Conservation (phyloP, 2,888 invertebrate species). For the Melanchra persicariae region DNA sequence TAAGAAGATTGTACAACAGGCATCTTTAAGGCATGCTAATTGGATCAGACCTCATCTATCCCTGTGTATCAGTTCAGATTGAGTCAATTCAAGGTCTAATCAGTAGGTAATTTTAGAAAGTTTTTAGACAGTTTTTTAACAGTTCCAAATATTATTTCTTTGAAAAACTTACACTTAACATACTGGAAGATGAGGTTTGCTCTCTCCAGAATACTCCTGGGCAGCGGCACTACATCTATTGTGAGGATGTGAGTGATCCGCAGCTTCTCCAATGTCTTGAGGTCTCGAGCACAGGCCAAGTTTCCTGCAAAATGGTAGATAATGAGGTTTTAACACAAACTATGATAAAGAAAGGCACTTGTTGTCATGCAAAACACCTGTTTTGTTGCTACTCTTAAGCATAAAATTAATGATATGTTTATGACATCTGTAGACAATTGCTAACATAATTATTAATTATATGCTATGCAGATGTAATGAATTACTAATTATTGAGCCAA, state of each 20-base stretch:
- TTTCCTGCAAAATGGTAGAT: slow-evolving; percentile 91
- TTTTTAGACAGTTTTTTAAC: neutral
- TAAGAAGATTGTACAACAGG: neutral
- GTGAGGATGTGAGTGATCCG: slow-evolving; percentile 95
- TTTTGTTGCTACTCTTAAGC: too few species aligned
- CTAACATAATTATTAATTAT: too few species aligned
- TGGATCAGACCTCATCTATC: neutral
- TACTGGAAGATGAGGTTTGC: slow-evolving; percentile 93
- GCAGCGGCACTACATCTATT: slow-evolving; percentile 96
- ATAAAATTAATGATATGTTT: too few species aligned
- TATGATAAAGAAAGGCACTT: too few species aligned
- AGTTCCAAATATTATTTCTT: neutral
- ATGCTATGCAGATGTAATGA: too few species aligned
- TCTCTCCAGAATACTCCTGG: slow-evolving; percentile 93
- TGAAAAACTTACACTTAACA: slow-evolving; percentile 91
- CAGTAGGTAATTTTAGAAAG: too few species aligned
- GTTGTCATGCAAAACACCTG: too few species aligned
- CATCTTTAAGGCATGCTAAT: neutral
- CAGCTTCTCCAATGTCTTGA: slow-evolving; percentile 92
- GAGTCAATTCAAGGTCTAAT: too few species aligned
- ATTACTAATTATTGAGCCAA: too few species aligned
- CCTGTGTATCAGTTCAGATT: too few species aligned
- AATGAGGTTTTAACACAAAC: neutral
- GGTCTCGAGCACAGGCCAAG: slow-evolving; percentile 94
- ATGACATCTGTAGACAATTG: too few species aligned